Evolutionary conservation across 1,140 invertebrate species (phyloP).

Genomic region (Harpegnathos saltator): DNA sequence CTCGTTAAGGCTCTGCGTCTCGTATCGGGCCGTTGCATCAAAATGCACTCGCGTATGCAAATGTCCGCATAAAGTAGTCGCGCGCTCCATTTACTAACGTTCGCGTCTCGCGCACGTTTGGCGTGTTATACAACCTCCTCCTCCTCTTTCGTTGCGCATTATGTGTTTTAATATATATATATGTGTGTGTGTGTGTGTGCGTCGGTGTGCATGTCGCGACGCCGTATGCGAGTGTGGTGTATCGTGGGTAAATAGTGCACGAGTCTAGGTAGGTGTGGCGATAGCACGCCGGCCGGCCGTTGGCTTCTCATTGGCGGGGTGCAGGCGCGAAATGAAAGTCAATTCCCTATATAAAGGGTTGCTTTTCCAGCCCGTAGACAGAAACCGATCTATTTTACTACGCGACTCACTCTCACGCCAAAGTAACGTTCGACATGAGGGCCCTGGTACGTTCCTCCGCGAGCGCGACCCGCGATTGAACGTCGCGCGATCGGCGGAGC

Average conservation of each 20-base stretch:
- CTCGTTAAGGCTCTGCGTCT: slow-evolving; percentile 53
- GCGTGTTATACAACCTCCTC: slow-evolving; percentile 80
- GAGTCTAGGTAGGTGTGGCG: slow-evolving; percentile 83
- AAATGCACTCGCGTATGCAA: slow-evolving; percentile 15
- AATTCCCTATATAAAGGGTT: slow-evolving; percentile 86
- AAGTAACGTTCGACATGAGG: slow-evolving; percentile 81
- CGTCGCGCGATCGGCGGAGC: not conserved
- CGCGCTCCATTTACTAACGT: slow-evolving; percentile 68
- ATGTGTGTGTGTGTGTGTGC: slow-evolving; percentile 71
- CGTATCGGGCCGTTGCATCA: slow-evolving; percentile 6
- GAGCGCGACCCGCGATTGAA: slow-evolving; percentile 12
- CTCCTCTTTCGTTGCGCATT: slow-evolving; percentile 66
- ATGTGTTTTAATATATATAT: slow-evolving; percentile 76
- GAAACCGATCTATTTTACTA: slow-evolving; percentile 79
- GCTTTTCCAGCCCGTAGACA: slow-evolving; percentile 79
- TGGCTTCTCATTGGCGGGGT: slow-evolving; percentile 82
- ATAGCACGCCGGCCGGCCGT: slow-evolving; percentile 74
- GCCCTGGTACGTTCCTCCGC: slow-evolving; percentile 80
- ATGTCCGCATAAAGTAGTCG: slow-evolving; percentile 67
- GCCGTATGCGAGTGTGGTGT: slow-evolving; percentile 65
- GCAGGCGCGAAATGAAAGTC: slow-evolving; percentile 84
- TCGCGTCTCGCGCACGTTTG: slow-evolving; percentile 71
- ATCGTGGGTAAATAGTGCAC: slow-evolving; percentile 80
- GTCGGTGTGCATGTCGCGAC: slow-evolving; percentile 48
- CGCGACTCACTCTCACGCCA: slow-evolving; percentile 67